These are phyloP conservation scores for Xanthorhoe designata DNA, from an alignment of 2,888 invertebrate species.

Conservation along the genomic window DNA sequence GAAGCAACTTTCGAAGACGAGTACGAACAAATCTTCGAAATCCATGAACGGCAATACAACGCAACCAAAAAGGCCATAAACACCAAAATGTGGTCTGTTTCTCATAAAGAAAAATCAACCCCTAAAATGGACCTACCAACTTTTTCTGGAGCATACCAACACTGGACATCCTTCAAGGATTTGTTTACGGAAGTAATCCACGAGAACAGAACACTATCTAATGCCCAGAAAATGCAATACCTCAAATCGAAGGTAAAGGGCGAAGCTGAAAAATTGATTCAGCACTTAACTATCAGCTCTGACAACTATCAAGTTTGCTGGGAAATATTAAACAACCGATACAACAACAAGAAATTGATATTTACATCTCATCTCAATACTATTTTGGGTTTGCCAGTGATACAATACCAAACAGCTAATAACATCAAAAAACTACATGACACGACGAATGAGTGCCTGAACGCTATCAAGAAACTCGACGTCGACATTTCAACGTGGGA, in stretches of 20 bases:
- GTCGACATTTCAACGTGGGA: not conserved
- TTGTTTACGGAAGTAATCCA: slow-evolving; percentile 40
- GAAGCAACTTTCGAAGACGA: slow-evolving; percentile 5
- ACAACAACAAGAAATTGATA: slow-evolving; percentile 31
- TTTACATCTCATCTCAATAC: slow-evolving; percentile 21
- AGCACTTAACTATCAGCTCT: slow-evolving; percentile 42
- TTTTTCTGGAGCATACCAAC: slow-evolving; percentile 12
- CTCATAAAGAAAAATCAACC: slow-evolving; percentile 22
- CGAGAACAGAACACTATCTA: slow-evolving; percentile 34
- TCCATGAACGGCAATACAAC: slow-evolving; percentile 1
- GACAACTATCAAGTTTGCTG: slow-evolving; percentile 41
- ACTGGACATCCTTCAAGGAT: slow-evolving; percentile 25
- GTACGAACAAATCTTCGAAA: slow-evolving; percentile 6
- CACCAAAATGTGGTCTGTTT: slow-evolving; percentile 27
- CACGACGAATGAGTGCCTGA: not conserved
- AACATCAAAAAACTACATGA: not conserved
- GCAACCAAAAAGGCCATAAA: slow-evolving; percentile 8
- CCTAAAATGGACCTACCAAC: slow-evolving; percentile 6
- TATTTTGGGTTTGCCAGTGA: slow-evolving; percentile 8
- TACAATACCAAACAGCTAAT: not conserved
- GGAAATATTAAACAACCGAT: slow-evolving; percentile 38
- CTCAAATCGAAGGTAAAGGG: slow-evolving; percentile 29
- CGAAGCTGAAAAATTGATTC: slow-evolving; percentile 31
- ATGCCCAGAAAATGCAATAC: slow-evolving; percentile 46
- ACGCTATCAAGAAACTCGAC: not conserved